phyloP scores from a whole-genome alignment of 2,888 invertebrate species.

The Tetramorium bicarinatum region DNA sequence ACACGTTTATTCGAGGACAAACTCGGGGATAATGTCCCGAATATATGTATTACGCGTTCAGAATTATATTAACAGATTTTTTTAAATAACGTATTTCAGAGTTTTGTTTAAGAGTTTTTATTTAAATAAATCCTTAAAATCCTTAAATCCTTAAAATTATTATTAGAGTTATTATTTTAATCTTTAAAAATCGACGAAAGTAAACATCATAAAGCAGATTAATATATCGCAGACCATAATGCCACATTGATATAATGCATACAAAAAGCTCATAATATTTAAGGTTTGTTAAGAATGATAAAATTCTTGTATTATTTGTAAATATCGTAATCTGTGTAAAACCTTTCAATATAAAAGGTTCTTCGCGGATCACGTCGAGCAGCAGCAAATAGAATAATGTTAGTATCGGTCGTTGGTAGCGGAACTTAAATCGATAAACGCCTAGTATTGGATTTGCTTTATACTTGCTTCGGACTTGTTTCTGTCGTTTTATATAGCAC shows the following conservation, averaged over 20 bases:
- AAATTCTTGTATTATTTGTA: not conserved
- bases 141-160: not conserved
- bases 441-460: slow-evolving; percentile 51
- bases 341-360: not conserved
- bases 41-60: not conserved
- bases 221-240: not conserved
- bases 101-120: not conserved
- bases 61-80: slow-evolving; percentile 8
- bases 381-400: not conserved
- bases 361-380: not conserved
- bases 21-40: not conserved
- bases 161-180: not conserved
- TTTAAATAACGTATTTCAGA: not conserved
- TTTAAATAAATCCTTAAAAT: not conserved
- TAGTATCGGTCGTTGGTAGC: slow-evolving; percentile 58
- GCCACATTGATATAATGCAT: not conserved
- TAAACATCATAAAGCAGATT: not conserved
- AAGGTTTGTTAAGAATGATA: not conserved
- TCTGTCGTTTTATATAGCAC: slow-evolving; percentile 59
- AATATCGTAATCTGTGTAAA: not conserved
- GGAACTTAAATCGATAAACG: slow-evolving; percentile 69
- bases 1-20: slow-evolving; percentile 2
- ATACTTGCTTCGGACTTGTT: slow-evolving; percentile 60
- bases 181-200: not conserved
- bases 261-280: not conserved